These are phyloP conservation scores for Cryptotermes secundus DNA, from an alignment of 1,140 invertebrate species.

Conservation along the genomic window DNA sequence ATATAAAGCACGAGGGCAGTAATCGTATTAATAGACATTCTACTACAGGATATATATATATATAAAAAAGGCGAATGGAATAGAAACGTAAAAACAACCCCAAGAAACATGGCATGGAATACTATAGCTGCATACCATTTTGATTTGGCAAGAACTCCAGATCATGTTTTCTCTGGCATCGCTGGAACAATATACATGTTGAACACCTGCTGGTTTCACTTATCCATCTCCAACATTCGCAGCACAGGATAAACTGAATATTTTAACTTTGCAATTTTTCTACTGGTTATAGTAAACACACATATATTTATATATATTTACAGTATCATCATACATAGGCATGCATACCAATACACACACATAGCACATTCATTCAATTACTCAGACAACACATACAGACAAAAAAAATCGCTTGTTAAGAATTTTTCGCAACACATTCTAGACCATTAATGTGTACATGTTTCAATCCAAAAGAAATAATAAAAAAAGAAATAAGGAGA, in stretches of 20 bases:
- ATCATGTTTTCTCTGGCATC: too few relatives aligned
- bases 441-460: slow-evolving; percentile 10
- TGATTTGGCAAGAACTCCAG: slow-evolving; percentile 11
- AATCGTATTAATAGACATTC: background rate
- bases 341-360: background rate
- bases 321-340: too few relatives aligned
- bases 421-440: background rate
- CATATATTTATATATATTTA: background rate
- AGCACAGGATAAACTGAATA: background rate
- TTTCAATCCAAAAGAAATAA: slow-evolving; percentile 21
- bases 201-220: background rate
- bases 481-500: slow-evolving; percentile 7
- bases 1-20: background rate
- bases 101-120: slow-evolving; percentile 5
- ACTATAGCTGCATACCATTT: slow-evolving; percentile 11
- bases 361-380: background rate
- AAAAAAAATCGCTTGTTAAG: background rate
- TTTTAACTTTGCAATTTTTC: background rate
- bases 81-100: background rate
- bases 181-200: too few relatives aligned
- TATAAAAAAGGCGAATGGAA: background rate
- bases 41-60: background rate
- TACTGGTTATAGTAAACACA: slow-evolving; percentile 1
- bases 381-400: background rate
- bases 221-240: too few relatives aligned